Base-by-base conservation (phyloP, 2,888 invertebrate species). In the Synergus laeviventris region DNA sequence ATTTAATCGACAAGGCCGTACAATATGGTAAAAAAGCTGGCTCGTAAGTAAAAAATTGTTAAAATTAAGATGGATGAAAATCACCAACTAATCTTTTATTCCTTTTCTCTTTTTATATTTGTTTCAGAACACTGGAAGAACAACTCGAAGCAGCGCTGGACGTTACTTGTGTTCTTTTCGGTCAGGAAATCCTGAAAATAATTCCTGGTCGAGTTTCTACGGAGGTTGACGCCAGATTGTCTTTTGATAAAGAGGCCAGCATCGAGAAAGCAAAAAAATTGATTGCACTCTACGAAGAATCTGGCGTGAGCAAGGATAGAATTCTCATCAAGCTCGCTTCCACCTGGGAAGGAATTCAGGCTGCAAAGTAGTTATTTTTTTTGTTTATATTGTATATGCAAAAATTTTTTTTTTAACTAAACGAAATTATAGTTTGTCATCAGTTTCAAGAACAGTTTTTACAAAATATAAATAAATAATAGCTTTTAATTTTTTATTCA, bases 331-430 rank as follows among this genome's bases (percentile, higher is more conserved):
- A 99, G 91, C 92, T 99, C 82, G 98, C 99, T 0, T 98, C 99
- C 1, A 99, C 99, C 0, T 99, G 99, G 99, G 99, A 99, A 92
- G 99, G 99, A 39, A 99, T 99, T 82, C 97, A 99, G 92, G 99
- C 99, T 45, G 99, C 98, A 31, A 96, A 94, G 97, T 97, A 92
- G 92, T 92, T 85, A 78, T 38, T 64, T 75, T 61, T 38, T n/a
- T 31, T 45, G 60, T 18, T 54, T 70, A 5, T 36, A 62, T 76
- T 9, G 16, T 14, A 66, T 45, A n/a, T n/a, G n/a, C n/a, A 16
- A 73, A 45, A 21, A 49, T 36, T 64, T 12, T 18, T 60, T 18
- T 21, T 11, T 45, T 62, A 75, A 49, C 12, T n/a, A 24, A 36
- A 11, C 11, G n/a, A 21, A 31, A 64, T 62, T 31, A 11, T 14